Evolutionary conservation across 2,888 invertebrate genomes (phyloP).

Genomic region (Ephialtes manifestator): DNA sequence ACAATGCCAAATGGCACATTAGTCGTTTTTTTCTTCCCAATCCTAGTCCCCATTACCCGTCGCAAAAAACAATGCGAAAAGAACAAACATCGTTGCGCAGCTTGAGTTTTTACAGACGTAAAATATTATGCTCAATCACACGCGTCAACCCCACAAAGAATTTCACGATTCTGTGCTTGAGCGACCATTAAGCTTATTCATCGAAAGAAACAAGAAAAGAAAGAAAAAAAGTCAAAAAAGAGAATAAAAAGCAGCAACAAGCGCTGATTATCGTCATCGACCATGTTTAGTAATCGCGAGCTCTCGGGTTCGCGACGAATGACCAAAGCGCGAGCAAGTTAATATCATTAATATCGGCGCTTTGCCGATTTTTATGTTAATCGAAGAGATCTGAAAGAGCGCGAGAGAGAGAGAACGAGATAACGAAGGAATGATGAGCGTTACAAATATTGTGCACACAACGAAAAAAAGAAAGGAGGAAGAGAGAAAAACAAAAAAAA

Average conservation of each 20-base stretch:
- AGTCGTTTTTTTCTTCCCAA: not conserved
- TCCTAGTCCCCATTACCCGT: not conserved
- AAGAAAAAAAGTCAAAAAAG: too few species aligned
- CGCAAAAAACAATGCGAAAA: not conserved
- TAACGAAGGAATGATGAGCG: conserved; percentile 17
- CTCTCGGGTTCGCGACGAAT: not conserved
- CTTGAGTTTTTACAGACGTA: not conserved
- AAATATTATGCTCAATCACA: not conserved
- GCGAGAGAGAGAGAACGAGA: conserved; percentile 5
- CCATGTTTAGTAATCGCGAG: not conserved
- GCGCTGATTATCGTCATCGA: not conserved
- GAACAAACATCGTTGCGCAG: not conserved
- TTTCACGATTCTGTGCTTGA: not conserved
- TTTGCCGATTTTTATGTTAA: not conserved
- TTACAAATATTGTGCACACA: conserved; percentile 13
- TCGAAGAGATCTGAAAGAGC: not conserved
- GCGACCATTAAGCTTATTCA: conserved; percentile 12
- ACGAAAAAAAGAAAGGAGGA: not conserved
- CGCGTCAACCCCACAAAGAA: not conserved
- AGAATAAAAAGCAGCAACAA: not conserved
- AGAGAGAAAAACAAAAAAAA: not conserved
- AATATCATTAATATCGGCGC: not conserved
- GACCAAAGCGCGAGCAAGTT: not conserved
- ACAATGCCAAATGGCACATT: conserved; percentile 9
- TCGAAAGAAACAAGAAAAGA: not conserved